Evolutionary conservation across 2,113 vertebrate species (phyloP).

Genomic region (Piaya cayana): DNA sequence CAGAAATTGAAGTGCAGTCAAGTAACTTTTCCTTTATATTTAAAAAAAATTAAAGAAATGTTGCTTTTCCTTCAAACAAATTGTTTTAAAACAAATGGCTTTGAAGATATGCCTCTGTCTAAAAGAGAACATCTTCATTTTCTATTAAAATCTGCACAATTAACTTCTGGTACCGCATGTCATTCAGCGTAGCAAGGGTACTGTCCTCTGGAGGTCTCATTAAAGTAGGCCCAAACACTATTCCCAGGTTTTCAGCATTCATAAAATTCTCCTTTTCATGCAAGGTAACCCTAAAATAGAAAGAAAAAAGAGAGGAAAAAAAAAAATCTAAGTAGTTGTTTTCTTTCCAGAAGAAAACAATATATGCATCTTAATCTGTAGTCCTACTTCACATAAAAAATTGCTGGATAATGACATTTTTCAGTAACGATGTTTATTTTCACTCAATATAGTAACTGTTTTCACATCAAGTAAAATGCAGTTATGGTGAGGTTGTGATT

Average conservation of each 20-base stretch:
- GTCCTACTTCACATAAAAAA: neutral
- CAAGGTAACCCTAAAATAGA: slow-evolving; percentile 86
- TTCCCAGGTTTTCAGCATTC: slow-evolving; percentile 95
- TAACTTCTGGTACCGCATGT: slow-evolving; percentile 97
- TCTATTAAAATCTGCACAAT: slow-evolving; percentile 96
- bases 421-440: neutral
- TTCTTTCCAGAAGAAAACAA: neutral
- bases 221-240: slow-evolving; percentile 96
- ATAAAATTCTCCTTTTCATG: slow-evolving; percentile 97
- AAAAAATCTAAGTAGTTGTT: neutral
- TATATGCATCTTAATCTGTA: neutral
- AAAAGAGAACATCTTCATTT: slow-evolving; percentile 97
- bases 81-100: slow-evolving; percentile 46
- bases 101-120: slow-evolving; percentile 55
- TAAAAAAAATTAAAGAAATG: slow-evolving; percentile 52
- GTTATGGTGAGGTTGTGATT: rapidly evolving
- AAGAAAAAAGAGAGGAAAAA: neutral
- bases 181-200: slow-evolving; percentile 91
- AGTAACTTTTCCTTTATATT: slow-evolving; percentile 42
- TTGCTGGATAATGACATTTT: neutral
- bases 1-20: slow-evolving; percentile 74
- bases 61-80: slow-evolving; percentile 55
- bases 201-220: slow-evolving; percentile 96
- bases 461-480: neutral
- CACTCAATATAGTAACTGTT: neutral